Evolutionary conservation across 2,888 invertebrate species (phyloP).

Genomic region (Homarus gammarus): DNA sequence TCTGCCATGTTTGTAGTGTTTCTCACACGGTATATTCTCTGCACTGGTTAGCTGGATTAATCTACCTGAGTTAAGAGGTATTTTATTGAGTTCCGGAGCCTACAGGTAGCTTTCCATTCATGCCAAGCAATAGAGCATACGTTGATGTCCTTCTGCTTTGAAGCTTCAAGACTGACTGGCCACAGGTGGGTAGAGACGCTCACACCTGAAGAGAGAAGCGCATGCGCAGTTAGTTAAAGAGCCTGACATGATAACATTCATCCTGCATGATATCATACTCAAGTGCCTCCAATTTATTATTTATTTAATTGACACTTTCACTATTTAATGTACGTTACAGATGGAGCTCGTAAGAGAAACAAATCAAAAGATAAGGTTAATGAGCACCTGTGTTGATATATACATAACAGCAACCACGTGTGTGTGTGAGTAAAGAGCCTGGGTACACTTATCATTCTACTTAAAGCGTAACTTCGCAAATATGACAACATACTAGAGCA

Average conservation of each 20-base stretch:
- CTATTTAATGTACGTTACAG: not conserved
- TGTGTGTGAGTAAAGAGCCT: not conserved
- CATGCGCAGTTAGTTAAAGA: constrained; percentile 47
- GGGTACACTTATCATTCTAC: too few species aligned
- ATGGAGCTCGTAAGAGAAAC: not conserved
- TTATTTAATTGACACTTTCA: not conserved
- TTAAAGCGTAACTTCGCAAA: too few species aligned
- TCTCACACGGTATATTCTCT: not conserved
- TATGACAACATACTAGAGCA: too few species aligned
- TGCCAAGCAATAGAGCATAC: constrained; percentile 5
- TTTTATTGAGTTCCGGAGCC: not conserved
- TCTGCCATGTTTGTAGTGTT: not conserved
- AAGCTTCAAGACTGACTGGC: constrained; percentile 38
- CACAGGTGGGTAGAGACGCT: constrained; percentile 40
- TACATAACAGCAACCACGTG: not conserved
- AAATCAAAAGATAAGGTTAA: not conserved
- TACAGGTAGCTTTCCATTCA: constrained; percentile 39
- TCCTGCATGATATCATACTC: not conserved
- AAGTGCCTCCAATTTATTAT: not conserved
- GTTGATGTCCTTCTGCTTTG: constrained; percentile 32
- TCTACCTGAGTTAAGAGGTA: not conserved
- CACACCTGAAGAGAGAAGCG: constrained; percentile 42
- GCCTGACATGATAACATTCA: not conserved
- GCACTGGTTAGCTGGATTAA: constrained; percentile 6
- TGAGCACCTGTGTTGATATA: not conserved